Evolutionary conservation across 2,113 vertebrate genomes (phyloP).

Genomic region (Pelusios castaneus): DNA sequence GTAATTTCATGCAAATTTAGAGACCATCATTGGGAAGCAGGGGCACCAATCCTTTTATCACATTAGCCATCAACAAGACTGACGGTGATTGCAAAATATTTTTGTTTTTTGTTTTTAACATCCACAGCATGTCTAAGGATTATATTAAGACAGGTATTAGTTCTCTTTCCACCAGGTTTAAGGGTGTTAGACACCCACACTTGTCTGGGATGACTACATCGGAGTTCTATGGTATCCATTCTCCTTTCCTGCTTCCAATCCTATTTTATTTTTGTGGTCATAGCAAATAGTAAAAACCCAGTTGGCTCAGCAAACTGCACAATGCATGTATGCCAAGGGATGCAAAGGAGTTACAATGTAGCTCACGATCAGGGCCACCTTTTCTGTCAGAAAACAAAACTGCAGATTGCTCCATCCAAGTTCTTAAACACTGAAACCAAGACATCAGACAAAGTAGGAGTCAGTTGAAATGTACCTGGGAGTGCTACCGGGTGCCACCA

Average conservation of each 20-base stretch:
- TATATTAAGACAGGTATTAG: background rate
- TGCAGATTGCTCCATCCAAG: background rate
- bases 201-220: too few relatives aligned
- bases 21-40: too few relatives aligned
- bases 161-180: background rate
- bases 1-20: too few relatives aligned
- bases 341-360: background rate
- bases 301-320: too few relatives aligned
- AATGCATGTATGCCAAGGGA: background rate
- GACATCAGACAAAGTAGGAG: background rate
- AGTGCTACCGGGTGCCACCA: background rate
- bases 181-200: background rate
- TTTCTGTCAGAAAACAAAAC: background rate
- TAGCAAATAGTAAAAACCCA: background rate
- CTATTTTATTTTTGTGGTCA: background rate
- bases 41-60: background rate
- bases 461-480: background rate
- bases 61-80: slow-evolving; percentile 51
- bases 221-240: too few relatives aligned
- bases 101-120: too few relatives aligned
- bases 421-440: background rate
- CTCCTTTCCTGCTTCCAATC: too few relatives aligned
- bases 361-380: too few relatives aligned
- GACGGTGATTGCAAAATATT: slow-evolving; percentile 35
- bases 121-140: background rate